Conservation (phyloP, 2,797 vertebrate species). For the Podarcis siculus region DNA sequence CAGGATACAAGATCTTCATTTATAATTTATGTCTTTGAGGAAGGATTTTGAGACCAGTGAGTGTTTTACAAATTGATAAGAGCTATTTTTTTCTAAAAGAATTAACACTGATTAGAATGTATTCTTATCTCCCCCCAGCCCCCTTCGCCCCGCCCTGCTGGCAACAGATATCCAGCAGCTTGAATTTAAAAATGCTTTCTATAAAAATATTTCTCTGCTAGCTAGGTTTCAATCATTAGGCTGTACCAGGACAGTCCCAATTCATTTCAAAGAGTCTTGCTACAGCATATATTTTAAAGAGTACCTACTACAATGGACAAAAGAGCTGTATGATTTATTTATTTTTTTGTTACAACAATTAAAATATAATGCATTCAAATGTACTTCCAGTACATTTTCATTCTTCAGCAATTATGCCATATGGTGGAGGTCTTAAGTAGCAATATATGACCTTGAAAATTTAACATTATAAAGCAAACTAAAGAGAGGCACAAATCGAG, state of each 20-base stretch:
- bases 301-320: slow-evolving; percentile 10
- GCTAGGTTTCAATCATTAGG: background rate
- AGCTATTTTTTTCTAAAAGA: slow-evolving; percentile 7
- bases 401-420: slow-evolving; percentile 45
- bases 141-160: too few relatives aligned
- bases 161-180: slow-evolving; percentile 26
- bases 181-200: slow-evolving; percentile 46
- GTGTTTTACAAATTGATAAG: slow-evolving; percentile 32
- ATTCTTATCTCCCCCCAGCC: slow-evolving; percentile 30
- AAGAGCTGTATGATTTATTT: slow-evolving; percentile 28
- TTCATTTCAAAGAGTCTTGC: background rate
- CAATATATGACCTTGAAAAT: too few relatives aligned
- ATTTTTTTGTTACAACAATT: background rate
- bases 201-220: slow-evolving; percentile 42
- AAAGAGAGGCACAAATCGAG: background rate
- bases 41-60: slow-evolving; percentile 27
- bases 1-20: slow-evolving; percentile 22
- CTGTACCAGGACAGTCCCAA: background rate
- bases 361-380: slow-evolving; percentile 21
- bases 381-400: background rate
- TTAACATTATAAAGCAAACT: background rate
- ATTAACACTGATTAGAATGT: slow-evolving; percentile 22
- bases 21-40: slow-evolving; percentile 38
- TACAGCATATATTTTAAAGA: slow-evolving; percentile 4
- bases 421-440: background rate